These are phyloP conservation scores for Aporrectodea caliginosa DNA, from an alignment of 1,140 invertebrate genomes.

Conservation along the genomic window DNA sequence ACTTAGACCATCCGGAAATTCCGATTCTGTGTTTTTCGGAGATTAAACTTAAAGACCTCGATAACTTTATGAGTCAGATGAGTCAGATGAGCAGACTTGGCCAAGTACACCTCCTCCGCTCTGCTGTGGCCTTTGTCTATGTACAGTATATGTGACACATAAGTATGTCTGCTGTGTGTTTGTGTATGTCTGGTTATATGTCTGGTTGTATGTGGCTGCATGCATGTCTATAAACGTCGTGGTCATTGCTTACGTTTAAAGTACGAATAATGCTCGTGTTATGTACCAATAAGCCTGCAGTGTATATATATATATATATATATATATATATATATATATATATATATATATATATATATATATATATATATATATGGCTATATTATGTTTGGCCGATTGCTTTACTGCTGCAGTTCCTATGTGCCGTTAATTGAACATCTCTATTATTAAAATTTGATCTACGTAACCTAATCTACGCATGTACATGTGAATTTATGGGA, in stretches of 20 bases:
- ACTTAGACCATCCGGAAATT: background rate
- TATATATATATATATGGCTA: slow-evolving; percentile 21
- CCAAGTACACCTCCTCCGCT: background rate
- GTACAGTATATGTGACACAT: background rate
- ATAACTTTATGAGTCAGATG: background rate
- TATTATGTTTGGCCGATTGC: background rate
- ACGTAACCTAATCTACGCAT: background rate
- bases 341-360: slow-evolving; percentile 26
- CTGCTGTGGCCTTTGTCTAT: background rate
- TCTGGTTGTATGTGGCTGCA: background rate
- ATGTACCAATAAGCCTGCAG: too few species aligned
- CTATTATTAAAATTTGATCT: background rate
- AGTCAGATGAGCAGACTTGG: background rate
- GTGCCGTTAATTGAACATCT: background rate
- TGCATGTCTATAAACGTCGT: too few species aligned
- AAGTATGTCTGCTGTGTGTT: background rate
- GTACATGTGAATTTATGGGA: slow-evolving; percentile 19
- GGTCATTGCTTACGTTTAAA: too few species aligned
- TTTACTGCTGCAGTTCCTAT: background rate
- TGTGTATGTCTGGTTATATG: background rate
- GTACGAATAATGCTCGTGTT: too few species aligned
- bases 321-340: slow-evolving; percentile 32
- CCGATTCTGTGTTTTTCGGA: background rate
- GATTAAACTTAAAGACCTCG: background rate
- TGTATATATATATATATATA: slow-evolving; percentile 30